A percentile compares a stretch with the other conserved stretches of the same genome.
phyloP scores from a whole-genome alignment of 1,140 invertebrate genomes.

The Leptinotarsa defecta region DNA sequence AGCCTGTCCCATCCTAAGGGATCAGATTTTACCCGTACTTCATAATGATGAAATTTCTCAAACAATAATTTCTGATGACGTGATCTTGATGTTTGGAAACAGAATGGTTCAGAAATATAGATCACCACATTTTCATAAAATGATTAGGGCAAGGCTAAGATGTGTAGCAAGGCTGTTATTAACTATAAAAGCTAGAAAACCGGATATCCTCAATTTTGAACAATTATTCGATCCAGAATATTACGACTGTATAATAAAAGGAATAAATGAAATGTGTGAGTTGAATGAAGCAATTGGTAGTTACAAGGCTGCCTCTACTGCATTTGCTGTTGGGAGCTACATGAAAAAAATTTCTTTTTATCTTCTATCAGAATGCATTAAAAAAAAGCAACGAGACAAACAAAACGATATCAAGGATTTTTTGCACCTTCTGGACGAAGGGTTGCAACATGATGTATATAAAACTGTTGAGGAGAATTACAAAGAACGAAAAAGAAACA shows the following conservation, averaged over 20 bases:
- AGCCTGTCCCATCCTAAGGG: not conserved
- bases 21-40: not conserved
- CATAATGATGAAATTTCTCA: no score
- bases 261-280: not conserved
- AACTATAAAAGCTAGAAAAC: not conserved
- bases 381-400: not conserved
- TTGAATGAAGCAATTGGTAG: constrained; percentile 11
- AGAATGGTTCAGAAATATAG: not conserved
- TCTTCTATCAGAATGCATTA: not conserved
- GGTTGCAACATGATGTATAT: constrained; percentile 6
- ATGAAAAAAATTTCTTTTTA: constrained; percentile 9
- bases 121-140: not conserved
- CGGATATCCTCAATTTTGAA: not conserved
- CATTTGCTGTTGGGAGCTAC: not conserved
- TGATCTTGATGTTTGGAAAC: not conserved
- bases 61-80: no score
- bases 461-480: constrained; percentile 11
- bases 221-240: not conserved
- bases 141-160: not conserved
- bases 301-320: constrained; percentile 6
- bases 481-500: not conserved
- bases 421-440: constrained; percentile 7
- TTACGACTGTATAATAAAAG: not conserved
- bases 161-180: not conserved
- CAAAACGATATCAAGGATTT: not conserved